Evolutionary conservation across 2,797 vertebrate species (phyloP).

Genomic region (Aldrovandia affinis): DNA sequence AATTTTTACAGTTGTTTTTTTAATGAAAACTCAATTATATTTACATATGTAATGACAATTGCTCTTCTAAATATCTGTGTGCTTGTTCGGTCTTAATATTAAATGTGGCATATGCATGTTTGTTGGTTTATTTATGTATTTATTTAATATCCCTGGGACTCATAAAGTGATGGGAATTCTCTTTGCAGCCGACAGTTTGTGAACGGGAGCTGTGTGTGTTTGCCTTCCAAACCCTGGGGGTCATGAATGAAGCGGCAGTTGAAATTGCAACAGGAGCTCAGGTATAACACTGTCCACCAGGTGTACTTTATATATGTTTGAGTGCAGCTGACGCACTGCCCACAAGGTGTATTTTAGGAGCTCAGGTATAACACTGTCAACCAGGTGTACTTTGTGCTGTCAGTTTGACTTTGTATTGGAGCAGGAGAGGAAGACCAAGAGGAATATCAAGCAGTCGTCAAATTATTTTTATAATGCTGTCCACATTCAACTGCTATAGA

Average conservation of each 20-base stretch:
- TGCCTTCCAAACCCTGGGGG: constrained; percentile 89
- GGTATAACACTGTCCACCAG: constrained; percentile 64
- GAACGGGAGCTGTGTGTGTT: constrained; percentile 89
- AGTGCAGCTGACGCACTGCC: no score
- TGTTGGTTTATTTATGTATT: constrained; percentile 10
- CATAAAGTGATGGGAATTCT: neutral
- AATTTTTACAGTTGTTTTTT: no score
- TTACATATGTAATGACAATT: no score
- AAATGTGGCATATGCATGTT: neutral
- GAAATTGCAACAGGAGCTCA: constrained; percentile 91
- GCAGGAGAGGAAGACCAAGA: neutral
- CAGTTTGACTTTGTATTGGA: neutral
- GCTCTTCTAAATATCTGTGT: no score
- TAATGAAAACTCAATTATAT: no score
- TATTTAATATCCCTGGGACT: neutral
- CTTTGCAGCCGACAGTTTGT: constrained; percentile 84
- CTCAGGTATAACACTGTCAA: no score
- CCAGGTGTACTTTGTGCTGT: no score
- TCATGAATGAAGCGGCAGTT: constrained; percentile 90
- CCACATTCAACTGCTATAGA: neutral
- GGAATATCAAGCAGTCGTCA: neutral
- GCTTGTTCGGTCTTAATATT: no score
- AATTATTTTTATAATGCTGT: neutral
- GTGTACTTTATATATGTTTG: neutral
- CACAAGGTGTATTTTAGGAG: no score